Base-by-base conservation (phyloP, 2,888 invertebrate genomes). In the Sepioteuthis lessoniana region DNA sequence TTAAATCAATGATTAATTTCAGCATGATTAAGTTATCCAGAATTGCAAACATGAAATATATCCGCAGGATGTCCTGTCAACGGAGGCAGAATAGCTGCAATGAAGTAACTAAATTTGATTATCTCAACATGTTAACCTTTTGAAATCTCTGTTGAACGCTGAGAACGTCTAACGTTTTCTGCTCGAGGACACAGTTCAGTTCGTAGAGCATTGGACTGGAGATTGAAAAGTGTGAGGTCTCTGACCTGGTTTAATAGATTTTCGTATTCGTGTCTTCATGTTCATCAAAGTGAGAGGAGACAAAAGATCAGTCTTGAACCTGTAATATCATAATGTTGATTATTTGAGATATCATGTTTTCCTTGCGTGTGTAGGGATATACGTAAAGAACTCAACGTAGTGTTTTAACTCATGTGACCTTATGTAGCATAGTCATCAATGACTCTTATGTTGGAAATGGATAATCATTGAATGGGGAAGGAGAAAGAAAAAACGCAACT, bases 1-100 rank as follows among this genome's bases (percentile, higher is more conserved):
- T 76, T 76, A 76, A 76, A 76, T 76, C 76, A 76, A 35, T 76
- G 76, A 76, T 76, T 76, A n/a, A 76, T 76, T 76, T 76, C 76
- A n/a, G 76, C 76, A 19, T 76, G 76, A 76, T 76, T 76, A 35
- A 76, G 76, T 76, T 76, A 76, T n/a, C 76, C 35, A 10, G 76
- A 76, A 76, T 76, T 76, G 76, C 76, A 76, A 76, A 76, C 76
- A n/a, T 76, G 76, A 76, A 76, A 76, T 76, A 76, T 76, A 3
- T 76, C 76, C 76, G 76, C 76, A 76, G 76, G 76, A n/a, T n/a
- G 16, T 35, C 76, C n/a, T n/a, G 76, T 76, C n/a, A 76, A 76
- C 76, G 76, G 76, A 76, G 76, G 16, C 76, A n/a, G 76, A n/a
- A 76, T 76, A 76, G 76, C n/a, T 76, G 76, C 76, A 76, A 76